These are phyloP conservation scores for Neolamprologus variostigma DNA, from an alignment of 2,113 vertebrate genomes.

Conservation along the genomic window DNA sequence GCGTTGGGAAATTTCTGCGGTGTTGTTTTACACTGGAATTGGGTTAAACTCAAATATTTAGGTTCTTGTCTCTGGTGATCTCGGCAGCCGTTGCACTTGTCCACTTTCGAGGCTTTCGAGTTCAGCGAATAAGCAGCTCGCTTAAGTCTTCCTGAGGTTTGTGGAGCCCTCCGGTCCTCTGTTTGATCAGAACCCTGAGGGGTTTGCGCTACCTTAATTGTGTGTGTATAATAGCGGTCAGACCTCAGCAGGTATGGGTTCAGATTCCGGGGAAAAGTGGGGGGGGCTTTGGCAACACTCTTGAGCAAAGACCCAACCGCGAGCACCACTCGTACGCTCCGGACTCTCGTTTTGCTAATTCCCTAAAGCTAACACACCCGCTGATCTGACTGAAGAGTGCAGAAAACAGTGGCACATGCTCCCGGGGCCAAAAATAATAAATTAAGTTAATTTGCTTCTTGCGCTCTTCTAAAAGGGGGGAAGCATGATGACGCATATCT, in stretches of 20 bases:
- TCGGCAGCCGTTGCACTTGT: neutral
- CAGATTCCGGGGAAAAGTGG: neutral
- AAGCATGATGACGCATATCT: conserved; percentile 4
- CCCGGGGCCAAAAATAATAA: conserved; percentile 66
- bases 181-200: conserved; percentile 34
- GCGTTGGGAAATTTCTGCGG: conserved; percentile 24
- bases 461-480: conserved; percentile 6
- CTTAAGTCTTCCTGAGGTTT: conserved; percentile 10
- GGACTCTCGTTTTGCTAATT: conserved; percentile 28
- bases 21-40: conserved; percentile 15
- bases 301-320: conserved; percentile 42
- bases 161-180: neutral
- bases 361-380: conserved; percentile 43
- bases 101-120: neutral
- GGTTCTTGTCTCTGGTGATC: conserved; percentile 1
- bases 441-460: conserved; percentile 60
- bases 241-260: conserved; percentile 61
- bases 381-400: conserved; percentile 36
- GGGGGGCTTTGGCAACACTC: conserved; percentile 26
- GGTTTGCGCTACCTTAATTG: conserved; percentile 34
- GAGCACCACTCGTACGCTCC: neutral
- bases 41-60: conserved; percentile 29
- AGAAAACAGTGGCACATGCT: conserved; percentile 32
- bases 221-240: conserved; percentile 41
- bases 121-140: neutral